phyloP scores from a whole-genome alignment of 2,888 invertebrate genomes.

The Busseola fusca region DNA sequence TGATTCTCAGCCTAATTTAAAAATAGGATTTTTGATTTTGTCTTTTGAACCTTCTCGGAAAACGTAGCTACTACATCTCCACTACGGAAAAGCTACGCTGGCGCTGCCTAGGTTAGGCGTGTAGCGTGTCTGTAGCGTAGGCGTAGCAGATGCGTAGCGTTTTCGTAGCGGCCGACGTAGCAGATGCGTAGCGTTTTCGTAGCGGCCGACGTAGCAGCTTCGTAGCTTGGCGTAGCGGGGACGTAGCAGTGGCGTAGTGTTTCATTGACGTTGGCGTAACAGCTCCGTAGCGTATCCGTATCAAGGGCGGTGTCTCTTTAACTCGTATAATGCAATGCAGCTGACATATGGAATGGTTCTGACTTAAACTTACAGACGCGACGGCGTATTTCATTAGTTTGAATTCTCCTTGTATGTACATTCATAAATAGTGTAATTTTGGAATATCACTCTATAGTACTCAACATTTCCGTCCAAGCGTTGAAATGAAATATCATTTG shows the following conservation, averaged over 20 bases:
- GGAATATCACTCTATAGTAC: background rate
- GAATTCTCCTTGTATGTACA: background rate
- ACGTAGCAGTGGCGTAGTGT: background rate
- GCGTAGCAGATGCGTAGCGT: background rate
- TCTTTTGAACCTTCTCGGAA: background rate
- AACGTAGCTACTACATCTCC: background rate
- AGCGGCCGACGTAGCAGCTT: background rate
- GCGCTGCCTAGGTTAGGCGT: background rate
- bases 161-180: background rate
- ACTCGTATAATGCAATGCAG: background rate
- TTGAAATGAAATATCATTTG: slow-evolving; percentile 38
- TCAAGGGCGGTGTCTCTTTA: background rate
- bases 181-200: background rate
- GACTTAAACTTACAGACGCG: background rate
- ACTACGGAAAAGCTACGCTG: background rate
- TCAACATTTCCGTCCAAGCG: slow-evolving; percentile 9
- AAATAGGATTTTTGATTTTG: background rate
- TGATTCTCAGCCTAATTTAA: background rate
- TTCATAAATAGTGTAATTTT: background rate
- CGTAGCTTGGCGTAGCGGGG: background rate
- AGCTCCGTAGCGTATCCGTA: background rate
- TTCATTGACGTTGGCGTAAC: background rate
- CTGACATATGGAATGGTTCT: background rate
- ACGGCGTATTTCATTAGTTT: background rate
- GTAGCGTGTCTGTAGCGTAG: background rate